These are phyloP conservation scores for Hartigia nigra DNA, from an alignment of 2,888 invertebrate species.

Conservation along the genomic window DNA sequence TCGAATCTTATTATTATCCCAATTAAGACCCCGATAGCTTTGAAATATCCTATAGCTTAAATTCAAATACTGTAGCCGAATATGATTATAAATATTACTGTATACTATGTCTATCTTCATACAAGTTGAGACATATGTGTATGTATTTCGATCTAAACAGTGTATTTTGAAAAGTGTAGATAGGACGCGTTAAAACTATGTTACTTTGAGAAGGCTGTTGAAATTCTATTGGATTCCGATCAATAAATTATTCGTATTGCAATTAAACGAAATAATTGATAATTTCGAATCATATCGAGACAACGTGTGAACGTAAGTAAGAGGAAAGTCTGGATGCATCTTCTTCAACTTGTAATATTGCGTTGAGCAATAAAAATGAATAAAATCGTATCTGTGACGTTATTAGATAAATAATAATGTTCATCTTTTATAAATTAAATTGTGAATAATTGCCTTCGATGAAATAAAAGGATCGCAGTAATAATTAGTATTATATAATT, in stretches of 20 bases:
- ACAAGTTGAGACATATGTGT: conserved; percentile 10
- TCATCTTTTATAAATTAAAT: conserved; percentile 55
- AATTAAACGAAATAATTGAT: no score
- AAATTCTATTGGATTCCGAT: no score
- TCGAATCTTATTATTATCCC: no score
- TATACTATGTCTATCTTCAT: conserved; percentile 27
- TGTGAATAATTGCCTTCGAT: conserved; percentile 51
- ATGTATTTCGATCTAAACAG: no score
- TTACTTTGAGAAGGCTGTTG: no score
- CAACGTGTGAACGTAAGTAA: no score
- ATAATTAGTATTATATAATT: conserved; percentile 33
- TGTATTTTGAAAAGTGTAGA: no score
- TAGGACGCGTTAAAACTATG: no score
- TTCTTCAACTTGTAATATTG: conserved; percentile 25
- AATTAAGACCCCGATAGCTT: conserved; percentile 13
- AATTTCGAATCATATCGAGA: no score
- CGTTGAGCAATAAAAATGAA: conserved; percentile 40
- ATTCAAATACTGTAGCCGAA: conserved; percentile 11
- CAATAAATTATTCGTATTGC: no score
- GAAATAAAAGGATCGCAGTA: conserved; percentile 41
- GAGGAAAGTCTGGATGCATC: no score
- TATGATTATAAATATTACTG: conserved; percentile 27
- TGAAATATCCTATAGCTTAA: conserved; percentile 9
- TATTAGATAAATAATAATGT: conserved; percentile 33
- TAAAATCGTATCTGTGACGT: conserved; percentile 34